Evolutionary conservation across 2,888 invertebrate genomes (phyloP).

Genomic region (Zygaena filipendulae): DNA sequence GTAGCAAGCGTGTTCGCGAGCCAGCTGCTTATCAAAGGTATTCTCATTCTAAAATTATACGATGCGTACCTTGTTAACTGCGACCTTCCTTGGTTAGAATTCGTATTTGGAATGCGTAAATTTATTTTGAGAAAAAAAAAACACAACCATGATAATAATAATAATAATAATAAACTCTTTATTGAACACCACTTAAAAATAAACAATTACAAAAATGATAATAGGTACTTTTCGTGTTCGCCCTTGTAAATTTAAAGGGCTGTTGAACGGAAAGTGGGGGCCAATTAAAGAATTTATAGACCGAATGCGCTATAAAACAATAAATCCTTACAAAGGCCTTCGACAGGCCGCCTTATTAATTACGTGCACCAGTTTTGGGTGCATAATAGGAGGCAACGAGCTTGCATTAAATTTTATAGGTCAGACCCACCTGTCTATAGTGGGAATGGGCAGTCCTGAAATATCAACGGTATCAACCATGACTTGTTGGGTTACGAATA

Average conservation of each 20-base stretch:
- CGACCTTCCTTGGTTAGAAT: slow-evolving; percentile 18
- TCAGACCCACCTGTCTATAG: not conserved
- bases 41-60: slow-evolving; percentile 45
- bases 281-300: slow-evolving; percentile 64
- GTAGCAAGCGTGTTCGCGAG: slow-evolving; percentile 31
- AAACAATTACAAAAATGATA: too few relatives aligned
- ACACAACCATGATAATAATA: too few relatives aligned
- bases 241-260: slow-evolving; percentile 59
- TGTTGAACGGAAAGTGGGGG: slow-evolving; percentile 48
- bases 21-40: slow-evolving; percentile 43
- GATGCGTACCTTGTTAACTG: slow-evolving; percentile 39
- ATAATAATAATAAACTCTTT: too few relatives aligned
- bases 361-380: slow-evolving; percentile 39
- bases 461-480: too few relatives aligned
- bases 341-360: slow-evolving; percentile 52
- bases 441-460: too few relatives aligned
- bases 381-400: slow-evolving; percentile 13
- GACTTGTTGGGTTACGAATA: too few relatives aligned
- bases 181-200: too few relatives aligned
- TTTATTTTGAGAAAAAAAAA: too few relatives aligned
- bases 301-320: slow-evolving; percentile 59
- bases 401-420: slow-evolving; percentile 5
- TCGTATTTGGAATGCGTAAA: too few relatives aligned
- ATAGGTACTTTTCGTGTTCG: slow-evolving; percentile 36
- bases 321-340: slow-evolving; percentile 58